Base-by-base conservation (phyloP, 2,888 invertebrate genomes). In the Electrophaes corylata region DNA sequence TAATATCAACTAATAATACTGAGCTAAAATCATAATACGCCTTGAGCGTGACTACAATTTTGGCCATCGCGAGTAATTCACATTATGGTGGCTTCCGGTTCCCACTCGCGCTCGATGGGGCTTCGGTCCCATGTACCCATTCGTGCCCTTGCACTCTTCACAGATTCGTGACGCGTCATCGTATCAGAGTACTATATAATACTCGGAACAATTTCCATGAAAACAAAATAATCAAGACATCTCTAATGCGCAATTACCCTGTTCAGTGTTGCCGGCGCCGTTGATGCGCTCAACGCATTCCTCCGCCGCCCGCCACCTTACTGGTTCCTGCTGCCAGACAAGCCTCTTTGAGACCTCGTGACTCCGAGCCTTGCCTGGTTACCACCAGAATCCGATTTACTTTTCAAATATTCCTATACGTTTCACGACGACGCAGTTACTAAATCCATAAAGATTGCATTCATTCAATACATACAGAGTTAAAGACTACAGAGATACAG, bases 1-100 rank as follows among this genome's bases (percentile, higher is more conserved):
- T 82, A 84, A 75, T 59, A 59, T 59, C 70, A 80, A 83, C 82
- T 86, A 88, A 83, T 89, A 87, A 87, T 85, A 88, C 87, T 87
- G 86, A 86, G 85, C 82, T 81, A 84, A 88, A 86, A 88, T 83
- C 74, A 86, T 85, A 84, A 84, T 81, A 83, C 83, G 81, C 84
- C 79, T 76, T 71, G 74, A 76, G 84, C 85, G 83, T 84, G 72
- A 84, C 81, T 86, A 86, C 79, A 85, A 85, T 85, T 89, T 88
- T 88, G 88, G 88, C 88, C 87, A 80, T 83, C 83, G 76, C 78
- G 88, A 88, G 87, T 86, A 84, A 83, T 84, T 83, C 81, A 82
- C 76, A 61, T 62, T 54, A 57, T 69, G 64, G 67, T 64, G 61
- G 51, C 57, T 60, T 66, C 66, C 65, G 60, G 62, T 57, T 60